Base-by-base conservation (phyloP, 1,140 invertebrate species). In the Drosophila trapezifrons region DNA sequence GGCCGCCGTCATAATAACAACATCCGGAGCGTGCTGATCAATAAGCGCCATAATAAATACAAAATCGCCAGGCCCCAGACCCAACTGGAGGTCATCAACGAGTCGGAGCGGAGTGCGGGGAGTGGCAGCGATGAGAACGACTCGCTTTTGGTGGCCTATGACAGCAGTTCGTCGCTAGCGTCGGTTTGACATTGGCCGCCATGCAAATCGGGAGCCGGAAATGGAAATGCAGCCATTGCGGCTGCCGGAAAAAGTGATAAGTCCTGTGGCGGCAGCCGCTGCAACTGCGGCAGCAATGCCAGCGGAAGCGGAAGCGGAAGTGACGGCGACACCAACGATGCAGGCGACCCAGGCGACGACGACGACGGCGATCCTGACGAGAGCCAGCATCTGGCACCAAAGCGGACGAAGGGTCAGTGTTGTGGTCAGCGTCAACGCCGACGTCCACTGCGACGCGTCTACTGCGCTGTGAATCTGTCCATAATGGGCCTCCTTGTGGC, bases 131-230 rank as follows among this genome's bases (percentile, higher is more conserved):
- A 92, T 37, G 92, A 93, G 59, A 92, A 93, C 65, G 92, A 93
- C 52, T 92, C 92, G 0, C 77, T 93, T 57, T 74, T 93, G 47
- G 92, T 92, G 45, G 92, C 91, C 60, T 93, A 92, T 67, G 92
- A 93, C 79, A 92, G 90, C 71, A 85, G 83, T 76, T 92, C 92
- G 29, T 90, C 92, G 52, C 74, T 92, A 74, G 89, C 90, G 84
- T 92, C 92, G 56, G 91, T 92, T 87, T 92, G 91, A 92, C 91
- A 92, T 89, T 90, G 90, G 90, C 90, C 90, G 78, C 90, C 86
- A 87, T 79, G 87, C 71, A 75, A 78, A 87, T 80, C 73, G 89
- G 82, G 90, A 84, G 78, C 60, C 89, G 76, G 90, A 91, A 76
- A 71, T 91, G 80, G 90, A 85, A 51, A 83, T 60, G 37, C 66